Conservation (phyloP, 1,140 invertebrate species). For the Agraylea sexmaculata region DNA sequence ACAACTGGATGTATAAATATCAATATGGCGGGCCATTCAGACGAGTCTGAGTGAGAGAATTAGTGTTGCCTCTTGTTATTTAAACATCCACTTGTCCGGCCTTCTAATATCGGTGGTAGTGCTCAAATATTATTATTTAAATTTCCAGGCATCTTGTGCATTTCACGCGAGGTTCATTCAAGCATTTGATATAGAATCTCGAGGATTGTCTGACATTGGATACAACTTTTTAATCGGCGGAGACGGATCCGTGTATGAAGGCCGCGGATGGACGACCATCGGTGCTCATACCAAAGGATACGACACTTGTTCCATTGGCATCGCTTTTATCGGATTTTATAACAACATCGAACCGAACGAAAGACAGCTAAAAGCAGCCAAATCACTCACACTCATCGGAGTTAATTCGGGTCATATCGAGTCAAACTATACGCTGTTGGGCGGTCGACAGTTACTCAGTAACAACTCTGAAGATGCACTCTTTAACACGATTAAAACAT, state of each 20-base stretch:
- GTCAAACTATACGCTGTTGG: conserved; percentile 46
- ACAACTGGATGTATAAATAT: too few relatives aligned
- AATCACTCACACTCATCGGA: conserved; percentile 42
- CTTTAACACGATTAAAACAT: conserved; percentile 42
- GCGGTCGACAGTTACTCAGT: conserved; percentile 50
- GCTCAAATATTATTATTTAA: too few relatives aligned
- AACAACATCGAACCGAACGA: background rate
- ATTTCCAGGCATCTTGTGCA: conserved; percentile 34
- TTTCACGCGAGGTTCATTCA: conserved; percentile 48
- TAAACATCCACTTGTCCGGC: too few relatives aligned
- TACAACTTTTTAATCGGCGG: conserved; percentile 60
- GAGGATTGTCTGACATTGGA: conserved; percentile 26
- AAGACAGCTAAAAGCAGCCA: background rate
- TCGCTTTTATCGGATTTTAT: conserved; percentile 47
- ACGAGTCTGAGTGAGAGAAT: too few relatives aligned
- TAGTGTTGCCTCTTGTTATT: too few relatives aligned
- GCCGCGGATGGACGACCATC: conserved; percentile 45
- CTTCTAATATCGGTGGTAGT: too few relatives aligned
- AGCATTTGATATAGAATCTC: conserved; percentile 59
- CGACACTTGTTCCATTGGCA: conserved; percentile 35
- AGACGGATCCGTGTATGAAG: conserved; percentile 51
- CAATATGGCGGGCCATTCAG: too few relatives aligned
- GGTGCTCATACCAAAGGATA: conserved; percentile 47
- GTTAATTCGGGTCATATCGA: conserved; percentile 38
- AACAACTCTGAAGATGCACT: conserved; percentile 50